phyloP scores from a whole-genome alignment of 2,113 vertebrate species.

The Capreolus pygargus region DNA sequence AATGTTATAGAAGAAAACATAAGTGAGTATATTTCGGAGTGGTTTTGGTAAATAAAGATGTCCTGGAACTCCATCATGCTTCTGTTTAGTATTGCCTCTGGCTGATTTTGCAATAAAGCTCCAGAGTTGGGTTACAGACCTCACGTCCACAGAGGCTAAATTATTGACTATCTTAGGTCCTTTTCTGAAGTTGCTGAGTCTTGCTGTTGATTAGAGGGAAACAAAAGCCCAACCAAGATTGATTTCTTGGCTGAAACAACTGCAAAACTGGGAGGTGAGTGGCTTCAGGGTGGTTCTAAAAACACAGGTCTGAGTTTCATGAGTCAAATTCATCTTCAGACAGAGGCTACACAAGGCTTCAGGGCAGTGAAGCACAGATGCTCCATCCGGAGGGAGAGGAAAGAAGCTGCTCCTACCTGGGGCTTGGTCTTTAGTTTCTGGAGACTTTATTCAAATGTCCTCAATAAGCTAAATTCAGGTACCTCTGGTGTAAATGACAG shows the following conservation, averaged over 20 bases:
- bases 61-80: background rate
- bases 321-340: background rate
- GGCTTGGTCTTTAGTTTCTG: background rate
- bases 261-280: rapidly evolving
- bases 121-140: background rate
- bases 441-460: background rate
- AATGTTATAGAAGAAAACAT: background rate
- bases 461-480: background rate
- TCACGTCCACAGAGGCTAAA: background rate
- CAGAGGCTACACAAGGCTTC: too few species aligned
- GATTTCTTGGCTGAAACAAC: background rate
- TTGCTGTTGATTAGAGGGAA: background rate
- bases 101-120: background rate
- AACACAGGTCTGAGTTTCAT: background rate
- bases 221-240: background rate
- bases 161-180: background rate
- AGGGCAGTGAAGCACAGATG: background rate
- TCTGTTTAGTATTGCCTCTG: background rate
- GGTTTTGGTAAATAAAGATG: background rate
- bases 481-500: background rate
- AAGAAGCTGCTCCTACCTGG: background rate
- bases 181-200: background rate
- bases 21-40: background rate
- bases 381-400: background rate
- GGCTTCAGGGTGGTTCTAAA: background rate